Base-by-base conservation (phyloP, 1,140 invertebrate genomes). In the Tetragonula clypearis region DNA sequence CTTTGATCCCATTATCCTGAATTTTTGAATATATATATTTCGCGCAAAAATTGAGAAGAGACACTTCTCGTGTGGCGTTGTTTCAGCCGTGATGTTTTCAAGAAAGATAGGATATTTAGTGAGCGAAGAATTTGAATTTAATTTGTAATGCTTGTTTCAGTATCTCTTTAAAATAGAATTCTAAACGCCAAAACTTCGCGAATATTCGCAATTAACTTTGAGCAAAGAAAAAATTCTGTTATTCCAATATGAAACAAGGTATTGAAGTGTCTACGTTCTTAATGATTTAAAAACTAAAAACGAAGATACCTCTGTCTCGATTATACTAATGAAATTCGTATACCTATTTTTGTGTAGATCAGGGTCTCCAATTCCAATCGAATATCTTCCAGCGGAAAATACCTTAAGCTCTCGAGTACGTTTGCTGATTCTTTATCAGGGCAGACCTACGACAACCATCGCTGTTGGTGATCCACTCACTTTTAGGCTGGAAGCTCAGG, bases 381-480 rank as follows among this genome's bases (percentile, higher is more conserved):
- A 98, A 92, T 98, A 98, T 92, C 93, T 99, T 6, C 98, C 98
- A 55, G 98, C 98, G 3, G 98, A 99, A 93, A 98, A 98, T 91
- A 98, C 98, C 0, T 92, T 98, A 1, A 98, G 98, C 92, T 98
- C 98, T 0, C 97, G 98, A 92, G 97, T 99, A 0, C 96, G 98
- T 30, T 93, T 99, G 82, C 95, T 98, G 94, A 98, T 98, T 86
- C 91, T 99, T 14, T 99, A 98, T 92, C 97, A 98, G 94, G 98
- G 98, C 26, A 95, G 98, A 88, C 98, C 98, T 1, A 99, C 98
- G 0, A 99, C 98, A 0, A 98, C 98, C 0, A 98, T 99, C 68
- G 98, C 98, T 6, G 98, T 99, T n/a, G 98, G 98, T 19, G 98
- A 99, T 95, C 98, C 98, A 0, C 93, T 99, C 1, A 98, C 98